phyloP scores from a whole-genome alignment of 1,140 invertebrate genomes.

The Magallana angulata region DNA sequence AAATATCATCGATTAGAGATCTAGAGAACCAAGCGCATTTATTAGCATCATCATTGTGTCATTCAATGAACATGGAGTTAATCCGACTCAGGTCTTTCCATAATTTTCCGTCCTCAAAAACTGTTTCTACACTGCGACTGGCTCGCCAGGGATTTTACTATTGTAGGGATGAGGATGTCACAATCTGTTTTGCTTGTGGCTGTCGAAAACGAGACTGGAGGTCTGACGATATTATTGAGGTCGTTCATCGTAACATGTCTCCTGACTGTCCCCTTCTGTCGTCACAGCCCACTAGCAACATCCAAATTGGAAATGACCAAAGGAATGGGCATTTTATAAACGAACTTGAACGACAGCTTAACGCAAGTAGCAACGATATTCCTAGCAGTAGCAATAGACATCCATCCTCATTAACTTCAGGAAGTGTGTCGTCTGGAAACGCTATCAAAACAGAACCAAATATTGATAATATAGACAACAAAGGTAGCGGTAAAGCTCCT shows the following conservation, averaged over 20 bases:
- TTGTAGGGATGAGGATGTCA: background rate
- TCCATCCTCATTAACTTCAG: background rate
- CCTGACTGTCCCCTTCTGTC: slow-evolving; percentile 16
- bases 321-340: background rate
- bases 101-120: background rate
- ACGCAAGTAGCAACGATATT: background rate
- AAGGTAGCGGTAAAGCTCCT: background rate
- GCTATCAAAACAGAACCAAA: background rate
- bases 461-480: background rate
- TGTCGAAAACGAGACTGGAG: background rate
- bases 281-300: background rate
- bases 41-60: background rate
- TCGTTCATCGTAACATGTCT: slow-evolving; percentile 22
- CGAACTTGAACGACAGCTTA: background rate
- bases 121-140: slow-evolving; percentile 7
- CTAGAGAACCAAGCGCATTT: background rate
- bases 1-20: background rate
- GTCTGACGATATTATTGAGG: background rate
- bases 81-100: slow-evolving; percentile 14
- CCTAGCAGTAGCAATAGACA: background rate
- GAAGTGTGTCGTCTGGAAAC: background rate
- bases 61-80: background rate
- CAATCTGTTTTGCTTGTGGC: slow-evolving; percentile 39
- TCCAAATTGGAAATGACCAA: background rate
- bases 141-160: slow-evolving; percentile 35